These are phyloP conservation scores for Tetraneura akinire DNA, from an alignment of 1,140 invertebrate species.

Conservation along the genomic window DNA sequence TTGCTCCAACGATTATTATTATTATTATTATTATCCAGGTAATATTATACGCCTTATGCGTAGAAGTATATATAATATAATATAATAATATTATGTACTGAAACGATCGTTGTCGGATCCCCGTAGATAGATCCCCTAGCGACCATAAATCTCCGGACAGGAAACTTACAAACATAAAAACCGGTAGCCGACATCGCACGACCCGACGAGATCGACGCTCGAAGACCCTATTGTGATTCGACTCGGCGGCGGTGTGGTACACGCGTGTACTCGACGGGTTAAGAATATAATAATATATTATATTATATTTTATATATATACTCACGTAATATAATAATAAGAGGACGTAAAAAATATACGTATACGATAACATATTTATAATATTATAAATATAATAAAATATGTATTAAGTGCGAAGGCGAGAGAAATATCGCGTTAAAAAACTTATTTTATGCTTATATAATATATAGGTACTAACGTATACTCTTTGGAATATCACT, in stretches of 20 bases:
- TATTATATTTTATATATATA: too few relatives aligned
- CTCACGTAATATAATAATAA: too few relatives aligned
- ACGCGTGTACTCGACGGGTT: background rate
- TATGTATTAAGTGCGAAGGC: too few relatives aligned
- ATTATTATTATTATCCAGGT: background rate
- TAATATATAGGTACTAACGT: too few relatives aligned
- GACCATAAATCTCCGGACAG: conserved; percentile 37
- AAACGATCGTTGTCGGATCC: background rate
- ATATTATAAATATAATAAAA: too few relatives aligned
- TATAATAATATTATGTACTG: background rate
- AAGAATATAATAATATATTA: too few relatives aligned
- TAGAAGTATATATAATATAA: background rate
- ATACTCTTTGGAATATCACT: too few relatives aligned
- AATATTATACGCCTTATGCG: background rate
- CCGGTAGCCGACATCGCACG: conserved; percentile 32
- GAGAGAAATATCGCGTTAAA: too few relatives aligned
- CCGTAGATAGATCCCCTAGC: background rate
- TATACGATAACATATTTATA: too few relatives aligned
- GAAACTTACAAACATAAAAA: conserved; percentile 41
- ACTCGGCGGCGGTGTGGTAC: background rate
- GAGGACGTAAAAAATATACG: too few relatives aligned
- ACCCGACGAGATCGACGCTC: conserved; percentile 24
- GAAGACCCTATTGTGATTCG: background rate
- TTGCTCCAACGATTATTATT: background rate
- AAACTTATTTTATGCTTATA: too few relatives aligned